These are phyloP conservation scores for Biston stratarius DNA, from an alignment of 2,888 invertebrate species.

Conservation along the genomic window DNA sequence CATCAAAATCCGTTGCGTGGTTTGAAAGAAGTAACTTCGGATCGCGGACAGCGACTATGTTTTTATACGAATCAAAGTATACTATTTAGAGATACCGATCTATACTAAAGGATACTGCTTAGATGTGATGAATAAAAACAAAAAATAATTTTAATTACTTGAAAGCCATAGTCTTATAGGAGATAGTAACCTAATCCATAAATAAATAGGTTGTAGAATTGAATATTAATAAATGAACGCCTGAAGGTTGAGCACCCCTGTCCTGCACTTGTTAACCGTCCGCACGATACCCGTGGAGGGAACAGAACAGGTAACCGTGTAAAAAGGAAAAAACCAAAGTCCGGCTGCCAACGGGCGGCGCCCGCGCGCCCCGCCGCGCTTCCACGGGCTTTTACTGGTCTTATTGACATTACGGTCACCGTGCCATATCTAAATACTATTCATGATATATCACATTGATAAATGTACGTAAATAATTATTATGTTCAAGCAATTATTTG, in stretches of 20 bases:
- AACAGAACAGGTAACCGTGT: slow-evolving; percentile 83
- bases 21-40: too few species aligned
- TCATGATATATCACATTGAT: slow-evolving; percentile 34
- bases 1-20: too few species aligned
- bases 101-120: too few species aligned
- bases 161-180: too few species aligned
- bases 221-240: slow-evolving; percentile 8
- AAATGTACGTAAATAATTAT: background rate
- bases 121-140: too few species aligned
- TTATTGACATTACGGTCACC: slow-evolving; percentile 41
- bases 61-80: too few species aligned
- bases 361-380: slow-evolving; percentile 3
- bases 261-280: slow-evolving; percentile 79
- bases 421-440: slow-evolving; percentile 41
- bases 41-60: too few species aligned
- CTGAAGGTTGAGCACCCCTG: slow-evolving; percentile 72
- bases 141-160: too few species aligned
- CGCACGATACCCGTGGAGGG: slow-evolving; percentile 74
- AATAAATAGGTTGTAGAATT: too few species aligned
- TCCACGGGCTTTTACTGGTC: slow-evolving; percentile 21
- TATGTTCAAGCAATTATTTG: background rate
- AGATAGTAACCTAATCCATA: too few species aligned
- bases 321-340: slow-evolving; percentile 74
- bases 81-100: too few species aligned
- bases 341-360: slow-evolving; percentile 60